These are phyloP conservation scores for Scopus umbretta DNA, from an alignment of 2,113 vertebrate genomes.

Conservation along the genomic window DNA sequence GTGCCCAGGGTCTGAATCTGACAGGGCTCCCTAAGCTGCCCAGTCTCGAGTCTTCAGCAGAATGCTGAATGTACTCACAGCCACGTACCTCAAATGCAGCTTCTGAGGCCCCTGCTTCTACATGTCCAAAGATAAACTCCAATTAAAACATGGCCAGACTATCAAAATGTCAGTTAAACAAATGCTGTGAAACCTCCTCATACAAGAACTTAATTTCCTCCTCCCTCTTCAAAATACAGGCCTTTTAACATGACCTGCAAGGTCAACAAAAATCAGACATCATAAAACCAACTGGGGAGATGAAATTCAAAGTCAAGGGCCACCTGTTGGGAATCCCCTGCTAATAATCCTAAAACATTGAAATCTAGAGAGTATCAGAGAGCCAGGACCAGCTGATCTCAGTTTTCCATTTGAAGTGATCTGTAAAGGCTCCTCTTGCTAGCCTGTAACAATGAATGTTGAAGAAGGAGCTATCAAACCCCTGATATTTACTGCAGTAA, in stretches of 20 bases:
- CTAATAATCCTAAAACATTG: not conserved
- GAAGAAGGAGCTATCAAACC: not conserved
- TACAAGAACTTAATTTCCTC: not conserved
- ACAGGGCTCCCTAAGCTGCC: not conserved
- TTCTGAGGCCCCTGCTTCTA: not conserved
- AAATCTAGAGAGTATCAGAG: not conserved
- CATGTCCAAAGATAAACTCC: not conserved
- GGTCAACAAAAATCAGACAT: not conserved
- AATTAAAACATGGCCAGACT: not conserved
- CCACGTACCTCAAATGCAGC: not conserved
- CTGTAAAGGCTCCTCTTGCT: not conserved
- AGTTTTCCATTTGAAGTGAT: not conserved
- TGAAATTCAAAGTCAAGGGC: not conserved
- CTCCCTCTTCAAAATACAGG: not conserved
- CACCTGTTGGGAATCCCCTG: not conserved
- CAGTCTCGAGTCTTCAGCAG: not conserved
- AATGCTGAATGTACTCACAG: not conserved
- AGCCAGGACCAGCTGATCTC: not conserved
- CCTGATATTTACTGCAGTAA: not conserved
- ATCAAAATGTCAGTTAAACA: not conserved
- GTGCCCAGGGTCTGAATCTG: fast-evolving
- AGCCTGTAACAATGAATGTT: not conserved
- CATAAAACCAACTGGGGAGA: not conserved
- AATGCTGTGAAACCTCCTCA: not conserved
- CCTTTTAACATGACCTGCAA: not conserved